Evolutionary conservation across 2,888 invertebrate species (phyloP).

Genomic region (Drosophila pseudotakahashii): DNA sequence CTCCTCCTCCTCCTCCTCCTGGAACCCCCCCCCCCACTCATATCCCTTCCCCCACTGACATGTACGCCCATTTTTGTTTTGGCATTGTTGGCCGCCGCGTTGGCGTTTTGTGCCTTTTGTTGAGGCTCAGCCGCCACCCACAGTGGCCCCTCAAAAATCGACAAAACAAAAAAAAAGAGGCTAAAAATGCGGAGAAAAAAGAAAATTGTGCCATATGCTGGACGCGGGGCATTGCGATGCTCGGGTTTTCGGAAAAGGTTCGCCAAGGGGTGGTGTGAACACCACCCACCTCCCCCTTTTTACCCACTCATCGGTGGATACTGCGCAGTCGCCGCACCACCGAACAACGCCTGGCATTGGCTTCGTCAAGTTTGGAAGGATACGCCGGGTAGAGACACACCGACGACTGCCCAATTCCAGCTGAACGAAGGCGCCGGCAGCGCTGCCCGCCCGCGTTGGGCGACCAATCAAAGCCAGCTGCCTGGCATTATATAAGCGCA

Average conservation of each 20-base stretch:
- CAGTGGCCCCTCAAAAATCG: not conserved
- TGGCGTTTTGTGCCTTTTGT: slow-evolving; percentile 73
- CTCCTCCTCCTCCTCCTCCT: not conserved
- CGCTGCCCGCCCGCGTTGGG: slow-evolving; percentile 12
- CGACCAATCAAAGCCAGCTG: slow-evolving; percentile 56
- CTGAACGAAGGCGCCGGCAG: slow-evolving; percentile 66
- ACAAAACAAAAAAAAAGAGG: not conserved
- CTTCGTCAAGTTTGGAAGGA: slow-evolving; percentile 67
- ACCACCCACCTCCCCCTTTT: too few relatives aligned
- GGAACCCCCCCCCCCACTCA: not conserved
- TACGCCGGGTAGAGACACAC: slow-evolving; percentile 46
- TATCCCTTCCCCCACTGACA: not conserved
- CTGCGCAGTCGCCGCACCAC: slow-evolving; percentile 60
- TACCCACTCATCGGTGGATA: not conserved
- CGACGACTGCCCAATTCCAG: slow-evolving; percentile 67
- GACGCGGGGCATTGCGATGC: slow-evolving; percentile 67
- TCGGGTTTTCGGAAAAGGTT: slow-evolving; percentile 1
- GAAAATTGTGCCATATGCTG: slow-evolving; percentile 78
- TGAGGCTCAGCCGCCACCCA: slow-evolving; percentile 14
- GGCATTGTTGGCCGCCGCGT: slow-evolving; percentile 59
- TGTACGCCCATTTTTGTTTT: slow-evolving; percentile 43
- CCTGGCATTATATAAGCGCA: slow-evolving; percentile 54
- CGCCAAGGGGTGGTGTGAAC: slow-evolving; percentile 2
- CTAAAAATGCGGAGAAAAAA: slow-evolving; percentile 36
- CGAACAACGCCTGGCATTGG: slow-evolving; percentile 55